Evolutionary conservation across 2,888 invertebrate genomes (phyloP).

Genomic region (Thera britannica): DNA sequence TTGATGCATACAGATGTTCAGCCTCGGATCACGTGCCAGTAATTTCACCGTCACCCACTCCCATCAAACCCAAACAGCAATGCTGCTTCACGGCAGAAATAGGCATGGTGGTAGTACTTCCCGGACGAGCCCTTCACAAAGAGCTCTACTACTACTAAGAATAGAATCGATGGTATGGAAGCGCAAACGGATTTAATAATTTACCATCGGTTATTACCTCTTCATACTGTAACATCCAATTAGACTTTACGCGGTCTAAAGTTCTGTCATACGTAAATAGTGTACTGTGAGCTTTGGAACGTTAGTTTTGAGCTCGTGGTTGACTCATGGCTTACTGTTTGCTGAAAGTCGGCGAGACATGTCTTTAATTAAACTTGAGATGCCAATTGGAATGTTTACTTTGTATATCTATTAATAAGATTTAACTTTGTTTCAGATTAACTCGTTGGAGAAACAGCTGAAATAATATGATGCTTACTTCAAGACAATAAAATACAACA

Average conservation of each 20-base stretch:
- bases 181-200: not conserved
- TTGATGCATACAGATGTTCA: too few relatives aligned
- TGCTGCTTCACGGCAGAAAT: too few relatives aligned
- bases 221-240: slow-evolving; percentile 35
- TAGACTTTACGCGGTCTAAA: slow-evolving; percentile 39
- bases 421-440: slow-evolving; percentile 66
- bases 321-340: slow-evolving; percentile 39
- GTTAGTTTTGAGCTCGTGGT: slow-evolving; percentile 33
- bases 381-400: slow-evolving; percentile 26
- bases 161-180: not conserved
- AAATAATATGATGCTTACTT: slow-evolving; percentile 55
- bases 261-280: slow-evolving; percentile 39
- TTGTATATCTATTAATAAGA: slow-evolving; percentile 28
- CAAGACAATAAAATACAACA: slow-evolving; percentile 51
- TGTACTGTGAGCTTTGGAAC: slow-evolving; percentile 35
- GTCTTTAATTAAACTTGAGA: slow-evolving; percentile 40
- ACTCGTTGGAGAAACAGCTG: slow-evolving; percentile 39
- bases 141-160: too few relatives aligned
- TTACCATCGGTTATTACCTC: slow-evolving; percentile 3
- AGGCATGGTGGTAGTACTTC: too few relatives aligned
- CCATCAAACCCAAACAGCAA: too few relatives aligned
- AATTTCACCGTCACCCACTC: too few relatives aligned
- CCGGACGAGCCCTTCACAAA: too few relatives aligned
- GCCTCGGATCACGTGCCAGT: too few relatives aligned
- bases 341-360: slow-evolving; percentile 34